These are phyloP conservation scores for Drosophila gunungcola DNA, from an alignment of 1,140 invertebrate species.

Conservation along the genomic window DNA sequence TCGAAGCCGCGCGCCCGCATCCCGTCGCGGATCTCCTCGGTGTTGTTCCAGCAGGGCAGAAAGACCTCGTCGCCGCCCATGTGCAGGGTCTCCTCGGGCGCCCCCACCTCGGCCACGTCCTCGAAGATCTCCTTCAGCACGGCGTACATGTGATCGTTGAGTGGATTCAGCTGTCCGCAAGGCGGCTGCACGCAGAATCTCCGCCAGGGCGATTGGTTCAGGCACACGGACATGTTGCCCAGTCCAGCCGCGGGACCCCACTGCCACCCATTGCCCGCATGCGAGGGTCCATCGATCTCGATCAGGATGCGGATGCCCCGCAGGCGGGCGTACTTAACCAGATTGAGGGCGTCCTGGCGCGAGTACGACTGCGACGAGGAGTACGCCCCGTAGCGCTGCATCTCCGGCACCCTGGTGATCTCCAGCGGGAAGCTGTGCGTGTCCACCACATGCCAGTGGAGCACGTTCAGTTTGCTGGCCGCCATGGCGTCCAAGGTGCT, in stretches of 20 bases:
- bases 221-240: constrained; percentile 90
- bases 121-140: constrained; percentile 89
- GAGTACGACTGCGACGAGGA: constrained; percentile 89
- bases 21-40: constrained; percentile 88
- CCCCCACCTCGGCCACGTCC: constrained; percentile 88
- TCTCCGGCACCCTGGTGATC: constrained; percentile 89
- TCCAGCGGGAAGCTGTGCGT: constrained; percentile 94
- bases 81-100: constrained; percentile 88
- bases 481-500: constrained; percentile 92
- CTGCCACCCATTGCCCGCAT: constrained; percentile 93
- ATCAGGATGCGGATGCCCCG: constrained; percentile 91
- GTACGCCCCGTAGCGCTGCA: constrained; percentile 90
- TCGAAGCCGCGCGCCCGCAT: constrained; percentile 87
- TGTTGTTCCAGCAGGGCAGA: constrained; percentile 91
- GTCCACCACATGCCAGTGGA: constrained; percentile 95
- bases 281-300: constrained; percentile 94
- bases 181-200: constrained; percentile 92
- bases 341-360: constrained; percentile 88
- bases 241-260: constrained; percentile 89
- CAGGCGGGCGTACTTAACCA: constrained; percentile 90
- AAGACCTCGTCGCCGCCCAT: constrained; percentile 94
- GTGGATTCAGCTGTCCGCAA: constrained; percentile 93
- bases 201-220: constrained; percentile 91
- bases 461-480: constrained; percentile 92
- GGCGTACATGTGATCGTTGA: constrained; percentile 90